A percentile compares a stretch with the other conserved stretches of the same genome.
phyloP scores from a whole-genome alignment of 2,113 vertebrate species.

The Leucopsar rothschildi region DNA sequence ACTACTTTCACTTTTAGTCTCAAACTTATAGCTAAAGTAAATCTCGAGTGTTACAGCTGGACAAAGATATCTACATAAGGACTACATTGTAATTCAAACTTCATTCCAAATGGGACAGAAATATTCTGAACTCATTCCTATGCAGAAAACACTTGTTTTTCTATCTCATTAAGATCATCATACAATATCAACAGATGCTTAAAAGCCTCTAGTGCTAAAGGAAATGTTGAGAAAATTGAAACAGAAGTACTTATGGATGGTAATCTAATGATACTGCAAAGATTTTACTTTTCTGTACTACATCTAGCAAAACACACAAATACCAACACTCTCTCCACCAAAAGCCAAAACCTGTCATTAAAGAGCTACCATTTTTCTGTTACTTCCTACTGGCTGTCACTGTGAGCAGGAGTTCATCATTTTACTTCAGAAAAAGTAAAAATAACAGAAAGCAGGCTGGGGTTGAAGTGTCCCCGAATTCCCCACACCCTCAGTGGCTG shows the following conservation, averaged over 20 bases:
- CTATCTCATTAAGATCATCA: slow-evolving; percentile 48
- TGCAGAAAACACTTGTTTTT: slow-evolving; percentile 8
- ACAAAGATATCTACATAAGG: slow-evolving; percentile 1
- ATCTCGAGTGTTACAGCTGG: slow-evolving; percentile 2
- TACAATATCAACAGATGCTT: slow-evolving; percentile 52
- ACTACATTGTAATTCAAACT: not conserved
- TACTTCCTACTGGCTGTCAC: not conserved
- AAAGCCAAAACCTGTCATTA: not conserved
- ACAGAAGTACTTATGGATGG: slow-evolving; percentile 47
- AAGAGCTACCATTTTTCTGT: not conserved
- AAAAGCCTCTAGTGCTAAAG: slow-evolving; percentile 58
- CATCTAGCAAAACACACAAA: not conserved
- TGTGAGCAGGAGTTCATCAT: not conserved
- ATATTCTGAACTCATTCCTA: not conserved
- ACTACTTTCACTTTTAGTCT: not conserved
- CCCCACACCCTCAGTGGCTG: not conserved
- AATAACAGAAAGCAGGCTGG: rapidly evolving
- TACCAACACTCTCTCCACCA: not conserved
- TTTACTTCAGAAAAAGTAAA: not conserved
- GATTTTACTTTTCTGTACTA: slow-evolving; percentile 23
- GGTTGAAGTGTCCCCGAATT: not conserved
- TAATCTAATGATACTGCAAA: slow-evolving; percentile 12
- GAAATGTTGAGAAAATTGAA: slow-evolving; percentile 53
- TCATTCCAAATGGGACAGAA: not conserved
- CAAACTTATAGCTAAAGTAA: slow-evolving; percentile 1